These are phyloP conservation scores for Tholera decimalis DNA, from an alignment of 2,888 invertebrate species.

Conservation along the genomic window DNA sequence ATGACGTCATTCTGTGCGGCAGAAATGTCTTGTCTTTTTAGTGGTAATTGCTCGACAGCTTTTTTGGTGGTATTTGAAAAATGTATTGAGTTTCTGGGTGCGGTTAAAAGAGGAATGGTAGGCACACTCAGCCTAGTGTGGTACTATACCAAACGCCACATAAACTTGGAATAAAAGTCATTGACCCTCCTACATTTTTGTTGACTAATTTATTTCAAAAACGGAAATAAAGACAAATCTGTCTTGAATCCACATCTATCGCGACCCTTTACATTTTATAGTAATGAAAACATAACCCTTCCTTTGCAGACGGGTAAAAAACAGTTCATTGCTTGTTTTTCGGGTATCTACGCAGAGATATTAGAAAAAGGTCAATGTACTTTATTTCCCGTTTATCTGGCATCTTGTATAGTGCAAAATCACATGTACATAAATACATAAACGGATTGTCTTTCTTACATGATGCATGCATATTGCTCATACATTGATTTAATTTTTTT, in stretches of 20 bases:
- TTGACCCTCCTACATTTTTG: too few relatives aligned
- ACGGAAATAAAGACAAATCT: too few relatives aligned
- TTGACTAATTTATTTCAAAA: too few relatives aligned
- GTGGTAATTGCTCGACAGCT: slow-evolving; percentile 36
- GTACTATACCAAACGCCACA: slow-evolving; percentile 36
- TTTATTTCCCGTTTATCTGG: too few relatives aligned
- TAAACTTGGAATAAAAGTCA: too few relatives aligned
- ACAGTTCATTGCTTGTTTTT: too few relatives aligned
- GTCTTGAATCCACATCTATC: too few relatives aligned
- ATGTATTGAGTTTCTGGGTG: slow-evolving; percentile 34
- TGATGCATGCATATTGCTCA: neutral
- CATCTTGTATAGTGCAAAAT: neutral
- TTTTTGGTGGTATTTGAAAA: slow-evolving; percentile 25
- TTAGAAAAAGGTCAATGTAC: too few relatives aligned
- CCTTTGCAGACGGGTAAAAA: too few relatives aligned
- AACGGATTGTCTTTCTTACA: neutral
- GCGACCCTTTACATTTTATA: too few relatives aligned
- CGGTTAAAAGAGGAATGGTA: slow-evolving; percentile 39
- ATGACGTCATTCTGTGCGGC: slow-evolving; percentile 23
- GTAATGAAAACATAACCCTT: too few relatives aligned
- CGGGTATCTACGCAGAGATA: too few relatives aligned
- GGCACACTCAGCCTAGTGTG: slow-evolving; percentile 40
- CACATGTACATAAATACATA: neutral
- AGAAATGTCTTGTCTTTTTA: slow-evolving; percentile 18
- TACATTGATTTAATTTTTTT: neutral